Evolutionary conservation across 2,113 vertebrate genomes (phyloP), one percentile per base, ranked within the genome.

Genomic region (Amblyornis subalaris): DNA sequence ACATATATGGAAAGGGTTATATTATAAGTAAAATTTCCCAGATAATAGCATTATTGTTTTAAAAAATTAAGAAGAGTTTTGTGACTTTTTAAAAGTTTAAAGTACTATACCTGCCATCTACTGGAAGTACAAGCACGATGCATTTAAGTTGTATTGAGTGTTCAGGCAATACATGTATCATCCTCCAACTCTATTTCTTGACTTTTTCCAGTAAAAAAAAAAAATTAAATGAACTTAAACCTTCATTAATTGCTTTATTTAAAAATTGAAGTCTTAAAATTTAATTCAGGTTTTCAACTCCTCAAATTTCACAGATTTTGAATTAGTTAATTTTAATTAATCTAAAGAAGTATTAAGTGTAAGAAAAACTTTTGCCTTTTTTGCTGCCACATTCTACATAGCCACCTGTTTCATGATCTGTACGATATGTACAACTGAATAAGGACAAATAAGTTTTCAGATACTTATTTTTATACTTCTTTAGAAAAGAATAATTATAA

Each of bases 21-120:
- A 81, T 67, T 77, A 73, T 74, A 95, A 94, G 71, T 83, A 96
- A 94, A 88, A 93, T 79, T 85, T 94, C 21, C 61, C 42, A 55
- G 36, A 71, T 82, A 79, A 88, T 86, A 93, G 19, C 23, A 74
- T 47, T 45, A 84, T 17, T 81, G 8, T 66, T 89, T 69, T 0
- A 53, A 90, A 90, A 88, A 90, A 28, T 50, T 81, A 67, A 79
- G 66, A 70, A 75, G 69, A 70, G 48, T 88, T 77, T 91, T 33
- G 25, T 44, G 93, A 82, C 35, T 71, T 85, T 93, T 93, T 2
- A 47, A 42, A 97, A 85, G 89, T 97, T 97, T 89, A 18, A 92
- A 98, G 91, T 97, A 94, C 93, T 98, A 93, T 94, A 98, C 96
- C 97, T 98, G 98, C 98, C 98, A 98, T 97, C 98, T 98, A 95